Evolutionary conservation across 2,113 vertebrate species (phyloP), one percentile per base, ranked within the genome.

Genomic region (Triplophysa siluroides): DNA sequence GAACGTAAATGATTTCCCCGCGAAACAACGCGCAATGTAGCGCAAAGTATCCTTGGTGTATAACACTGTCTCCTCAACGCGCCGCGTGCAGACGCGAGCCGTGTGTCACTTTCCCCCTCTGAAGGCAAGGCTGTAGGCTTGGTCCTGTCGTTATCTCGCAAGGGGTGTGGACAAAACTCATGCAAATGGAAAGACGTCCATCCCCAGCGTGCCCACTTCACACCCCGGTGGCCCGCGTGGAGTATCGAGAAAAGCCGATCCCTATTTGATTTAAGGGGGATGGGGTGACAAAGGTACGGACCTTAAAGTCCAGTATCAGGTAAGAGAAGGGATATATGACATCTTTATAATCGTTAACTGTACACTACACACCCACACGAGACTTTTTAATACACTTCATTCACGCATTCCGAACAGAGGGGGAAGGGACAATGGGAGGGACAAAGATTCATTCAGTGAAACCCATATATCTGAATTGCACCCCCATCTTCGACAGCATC

Each of bases 91-190:
- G 23, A 52, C 6, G 33, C 33, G 19, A 73, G n/a, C 58, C 60
- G 58, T 78, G 83, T 77, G 85, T 77, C 77, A 83, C 74, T 83
- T 65, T 75, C 16, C 69, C 72, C 2, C 2, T 43, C 10, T 63
- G 65, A 54, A 66, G 8, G n/a, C 61, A 33, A 26, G 23, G 18
- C 26, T 64, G 52, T 33, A n/a, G 33, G 80, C 80, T 78, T 29
- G 24, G 47, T 74, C 74, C 52, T 19, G 78, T 60, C 81, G 79
- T 72, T 80, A 75, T 83, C 58, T 83, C 66, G 14, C 11, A 65
- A 78, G 82, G 83, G 83, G 85, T 86, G 83, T 85, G 80, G 81
- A 86, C 81, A 83, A 73, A 76, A 74, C 80, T 45, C 74, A 58
- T 68, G 74, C 81, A 78, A 78, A 78, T 73, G 62, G 66, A 70